Conservation (phyloP, 2,113 vertebrate species). For the Proteles cristata region DNA sequence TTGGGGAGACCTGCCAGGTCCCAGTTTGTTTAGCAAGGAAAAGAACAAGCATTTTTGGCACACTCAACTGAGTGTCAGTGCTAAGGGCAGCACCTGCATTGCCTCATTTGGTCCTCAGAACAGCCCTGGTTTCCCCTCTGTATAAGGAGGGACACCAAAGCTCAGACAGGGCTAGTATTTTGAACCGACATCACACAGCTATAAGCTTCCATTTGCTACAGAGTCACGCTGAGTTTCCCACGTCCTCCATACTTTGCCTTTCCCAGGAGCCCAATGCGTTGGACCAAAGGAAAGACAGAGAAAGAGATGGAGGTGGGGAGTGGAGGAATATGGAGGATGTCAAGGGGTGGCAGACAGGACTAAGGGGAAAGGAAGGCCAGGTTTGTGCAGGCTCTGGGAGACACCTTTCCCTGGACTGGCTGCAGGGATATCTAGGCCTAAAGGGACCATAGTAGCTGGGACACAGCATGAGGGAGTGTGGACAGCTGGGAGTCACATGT, state of each 20-base stretch:
- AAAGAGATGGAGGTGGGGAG: not conserved
- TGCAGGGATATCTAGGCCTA: not conserved
- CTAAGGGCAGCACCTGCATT: not conserved
- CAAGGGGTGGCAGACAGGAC: no score
- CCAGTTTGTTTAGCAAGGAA: not conserved
- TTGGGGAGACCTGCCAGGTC: not conserved
- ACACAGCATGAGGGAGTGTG: not conserved
- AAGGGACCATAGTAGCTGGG: not conserved
- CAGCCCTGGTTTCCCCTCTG: no score
- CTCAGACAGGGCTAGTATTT: not conserved
- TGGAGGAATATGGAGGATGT: not conserved
- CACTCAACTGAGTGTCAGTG: not conserved
- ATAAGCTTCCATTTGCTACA: not conserved
- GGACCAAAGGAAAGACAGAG: not conserved
- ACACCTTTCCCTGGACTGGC: not conserved
- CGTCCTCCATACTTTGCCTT: not conserved
- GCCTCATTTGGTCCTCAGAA: not conserved
- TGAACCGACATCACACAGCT: not conserved
- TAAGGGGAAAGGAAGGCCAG: not conserved
- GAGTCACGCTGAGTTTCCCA: not conserved
- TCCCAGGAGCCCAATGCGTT: not conserved
- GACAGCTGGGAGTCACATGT: no score
- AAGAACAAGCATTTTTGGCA: not conserved
- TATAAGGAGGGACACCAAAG: not conserved
- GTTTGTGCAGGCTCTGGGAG: not conserved